phyloP scores from a whole-genome alignment of 2,888 invertebrate genomes.

The Coelogynopora nodosa region DNA sequence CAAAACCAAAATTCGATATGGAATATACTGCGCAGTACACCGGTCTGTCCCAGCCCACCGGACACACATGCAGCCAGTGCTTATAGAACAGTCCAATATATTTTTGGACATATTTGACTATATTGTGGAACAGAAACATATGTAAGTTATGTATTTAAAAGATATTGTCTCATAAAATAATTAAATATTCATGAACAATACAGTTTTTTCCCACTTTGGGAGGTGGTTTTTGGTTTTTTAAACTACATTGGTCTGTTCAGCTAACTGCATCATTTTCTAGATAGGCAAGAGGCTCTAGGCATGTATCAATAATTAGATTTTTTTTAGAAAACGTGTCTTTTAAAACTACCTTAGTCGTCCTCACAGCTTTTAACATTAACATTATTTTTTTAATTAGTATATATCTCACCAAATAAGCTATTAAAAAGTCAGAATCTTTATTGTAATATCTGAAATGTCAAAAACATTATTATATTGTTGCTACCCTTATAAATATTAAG shows the following conservation, averaged over 20 bases:
- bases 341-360: slow-evolving; percentile 6
- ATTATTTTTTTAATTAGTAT: too few relatives aligned
- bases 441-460: too few relatives aligned
- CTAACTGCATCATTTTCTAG: neutral
- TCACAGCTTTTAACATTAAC: too few relatives aligned
- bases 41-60: slow-evolving; percentile 14
- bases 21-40: neutral
- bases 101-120: slow-evolving; percentile 14
- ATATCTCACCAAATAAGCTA: too few relatives aligned
- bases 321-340: neutral
- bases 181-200: slow-evolving; percentile 13
- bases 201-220: neutral
- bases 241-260: slow-evolving; percentile 13
- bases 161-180: neutral
- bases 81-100: slow-evolving; percentile 1
- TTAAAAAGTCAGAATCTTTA: too few relatives aligned
- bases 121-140: too few relatives aligned
- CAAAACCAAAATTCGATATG: slow-evolving; percentile 11
- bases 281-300: neutral
- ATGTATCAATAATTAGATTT: neutral
- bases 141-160: too few relatives aligned
- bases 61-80: slow-evolving; percentile 23
- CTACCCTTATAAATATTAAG: too few relatives aligned
- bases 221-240: neutral
- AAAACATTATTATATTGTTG: too few relatives aligned